Evolutionary conservation across 2,113 vertebrate species (phyloP), one percentile per base, ranked within the genome.

Genomic region (Gallinago media): DNA sequence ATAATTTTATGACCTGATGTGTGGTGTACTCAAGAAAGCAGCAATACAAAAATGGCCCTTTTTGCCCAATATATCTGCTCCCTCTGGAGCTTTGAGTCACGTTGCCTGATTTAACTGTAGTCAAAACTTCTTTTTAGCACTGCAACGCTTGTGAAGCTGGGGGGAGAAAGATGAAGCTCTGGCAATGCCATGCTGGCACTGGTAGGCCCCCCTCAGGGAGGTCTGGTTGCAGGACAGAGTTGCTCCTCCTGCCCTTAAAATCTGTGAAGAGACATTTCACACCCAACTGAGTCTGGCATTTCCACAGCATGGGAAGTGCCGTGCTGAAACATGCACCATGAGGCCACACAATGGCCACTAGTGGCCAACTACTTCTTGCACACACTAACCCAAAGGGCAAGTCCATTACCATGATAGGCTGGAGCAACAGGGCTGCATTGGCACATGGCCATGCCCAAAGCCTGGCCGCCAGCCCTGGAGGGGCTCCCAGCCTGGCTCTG

Each of bases 91-190:
- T 92, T 61, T 18, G 52, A 94, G 72, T 54, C 46, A 78, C 29
- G 70, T 56, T 2, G 0, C 40, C 63, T 80, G 70, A 46, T 25
- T 89, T 94, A 81, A 82, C 9, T 63, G 74, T 8, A 62, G 31
- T 71, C 34, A 79, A 82, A 92, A 58, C 38, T 85, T 40, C 47
- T 5, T 58, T 97, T 96, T 82, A 91, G 89, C 70, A 47, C 86
- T 36, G 15, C 5, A 3, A 31, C 15, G 42, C 67, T 87, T 46
- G 11, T 4, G 3, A 66, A 75, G 31, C 74, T 66, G 86, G 49
- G 19, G 23, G 79, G 50, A 44, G 15, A 83, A 61, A 20, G 23
- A 12, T 58, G n/a, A 68, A 95, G 42, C 20, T 56, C 36, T 2
- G 12, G 71, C 74, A 86, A 52, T 13, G 22, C n/a, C 66, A 47